phyloP scores from a whole-genome alignment of 2,888 invertebrate genomes.

The Coronaproctus castanopsis region DNA sequence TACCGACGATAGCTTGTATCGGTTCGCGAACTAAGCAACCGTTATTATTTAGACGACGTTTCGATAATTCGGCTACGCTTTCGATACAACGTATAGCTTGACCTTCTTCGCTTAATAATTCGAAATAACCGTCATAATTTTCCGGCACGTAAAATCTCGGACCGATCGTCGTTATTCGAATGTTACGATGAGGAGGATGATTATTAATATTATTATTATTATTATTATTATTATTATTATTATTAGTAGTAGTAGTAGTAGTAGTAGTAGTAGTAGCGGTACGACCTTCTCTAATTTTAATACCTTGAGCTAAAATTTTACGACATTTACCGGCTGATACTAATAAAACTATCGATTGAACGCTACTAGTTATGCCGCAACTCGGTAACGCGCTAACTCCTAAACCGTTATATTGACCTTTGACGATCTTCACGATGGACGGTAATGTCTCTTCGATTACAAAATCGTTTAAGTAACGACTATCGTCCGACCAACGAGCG shows the following conservation, averaged over 20 bases:
- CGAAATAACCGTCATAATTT: conserved; percentile 78
- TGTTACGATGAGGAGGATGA: too few species aligned
- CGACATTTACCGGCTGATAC: conserved; percentile 67
- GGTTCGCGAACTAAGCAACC: conserved; percentile 61
- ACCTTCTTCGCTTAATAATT: conserved; percentile 83
- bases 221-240: too few species aligned
- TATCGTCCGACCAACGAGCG: conserved; percentile 52
- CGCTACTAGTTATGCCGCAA: conserved; percentile 39
- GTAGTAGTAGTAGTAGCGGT: too few species aligned
- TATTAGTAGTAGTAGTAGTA: too few species aligned
- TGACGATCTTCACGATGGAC: conserved; percentile 72
- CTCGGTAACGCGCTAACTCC: conserved; percentile 74
- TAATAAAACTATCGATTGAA: conserved; percentile 68
- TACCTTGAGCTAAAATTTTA: conserved; percentile 65
- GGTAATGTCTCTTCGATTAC: conserved; percentile 52
- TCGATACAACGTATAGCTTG: conserved; percentile 75
- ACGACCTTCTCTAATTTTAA: conserved; percentile 74
- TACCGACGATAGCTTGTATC: conserved; percentile 40
- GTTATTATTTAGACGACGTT: conserved; percentile 43
- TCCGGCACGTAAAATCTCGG: conserved; percentile 76
- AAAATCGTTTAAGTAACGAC: conserved; percentile 49
- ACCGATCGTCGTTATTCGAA: conserved; percentile 56
- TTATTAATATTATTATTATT: too few species aligned
- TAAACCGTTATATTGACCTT: conserved; percentile 79
- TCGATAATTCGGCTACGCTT: conserved; percentile 61